phyloP scores from a whole-genome alignment of 2,888 invertebrate genomes.

The Calameuta filiformis region DNA sequence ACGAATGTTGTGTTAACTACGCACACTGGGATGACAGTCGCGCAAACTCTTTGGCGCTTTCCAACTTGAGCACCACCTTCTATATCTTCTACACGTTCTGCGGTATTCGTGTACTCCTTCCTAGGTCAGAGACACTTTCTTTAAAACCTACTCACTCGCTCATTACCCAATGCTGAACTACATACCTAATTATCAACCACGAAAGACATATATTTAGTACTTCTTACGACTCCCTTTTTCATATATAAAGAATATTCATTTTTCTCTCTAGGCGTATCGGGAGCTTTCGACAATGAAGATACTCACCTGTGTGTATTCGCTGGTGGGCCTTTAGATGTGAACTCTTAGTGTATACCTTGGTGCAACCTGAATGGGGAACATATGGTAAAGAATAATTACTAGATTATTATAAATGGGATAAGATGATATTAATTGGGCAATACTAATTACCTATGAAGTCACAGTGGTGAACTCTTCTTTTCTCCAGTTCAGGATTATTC shows the following conservation, averaged over 20 bases:
- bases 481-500: conserved; percentile 97
- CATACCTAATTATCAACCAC: conserved; percentile 46
- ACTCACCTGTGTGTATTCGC: conserved; percentile 95
- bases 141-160: neutral
- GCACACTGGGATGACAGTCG: conserved; percentile 25
- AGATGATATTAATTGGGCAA: neutral
- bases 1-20: conserved; percentile 19
- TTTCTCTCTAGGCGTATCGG: neutral
- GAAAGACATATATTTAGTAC: neutral
- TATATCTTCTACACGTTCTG: neutral
- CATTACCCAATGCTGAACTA: conserved; percentile 46
- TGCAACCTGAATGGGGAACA: conserved; percentile 81
- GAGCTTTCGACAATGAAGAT: neutral
- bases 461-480: conserved; percentile 95
- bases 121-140: conserved; percentile 16
- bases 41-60: conserved; percentile 44
- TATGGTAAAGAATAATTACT: neutral
- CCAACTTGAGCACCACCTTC: neutral
- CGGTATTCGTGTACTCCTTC: neutral
- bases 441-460: conserved; percentile 85
- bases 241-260: neutral
- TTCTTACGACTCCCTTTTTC: neutral
- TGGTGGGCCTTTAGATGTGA: conserved; percentile 98
- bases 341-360: conserved; percentile 97
- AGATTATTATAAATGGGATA: neutral